Evolutionary conservation across 1,140 invertebrate species (phyloP), one percentile per base, ranked within the genome.

Genomic region (Drosophila orosa): DNA sequence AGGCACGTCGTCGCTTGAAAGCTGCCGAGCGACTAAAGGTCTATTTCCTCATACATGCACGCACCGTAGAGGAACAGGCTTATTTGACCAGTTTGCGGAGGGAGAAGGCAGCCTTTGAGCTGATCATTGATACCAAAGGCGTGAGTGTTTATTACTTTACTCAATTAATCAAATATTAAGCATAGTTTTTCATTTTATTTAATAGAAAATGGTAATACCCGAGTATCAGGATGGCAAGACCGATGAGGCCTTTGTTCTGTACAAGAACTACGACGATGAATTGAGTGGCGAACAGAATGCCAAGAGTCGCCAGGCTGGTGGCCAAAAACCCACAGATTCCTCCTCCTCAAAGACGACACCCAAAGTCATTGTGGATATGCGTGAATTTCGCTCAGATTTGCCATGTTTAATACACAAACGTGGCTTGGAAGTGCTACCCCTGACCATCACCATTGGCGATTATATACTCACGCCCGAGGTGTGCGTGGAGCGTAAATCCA

Each of bases 391-490:
- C 48, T 98, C 98, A 72, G 98, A 99, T 92, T 93, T 99, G 17
- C 99, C 99, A 0, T 96, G 97, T 7, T 93, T 99, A 35, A 95
- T 99, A 50, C 98, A 99, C 91, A 96, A 96, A 89, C 94, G 97
- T 73, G 98, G 98, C 3, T 96, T 99, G 66, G 96, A 98, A 82
- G 96, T 99, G 65, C 95, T 98, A 90, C 98, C 99, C 3, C 93
- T 98, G 0, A 98, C 97, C 3, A 95, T 99, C 45, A 94, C 96
- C 71, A 95, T 99, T 50, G 98, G 98, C 2, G 99, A 99, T 93
- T 99, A 99, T 90, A 98, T 99, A 80, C 93, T 99, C 3, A 98
- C 98, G 1, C 97, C 98, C 1, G 98, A 99, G 25, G 97, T 99
- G 79, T 98, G 97, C 89, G 95, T 99, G 5, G 99, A 99, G 93